Evolutionary conservation across 2,888 invertebrate genomes (phyloP).

Genomic region (Brassicogethes aeneus): DNA sequence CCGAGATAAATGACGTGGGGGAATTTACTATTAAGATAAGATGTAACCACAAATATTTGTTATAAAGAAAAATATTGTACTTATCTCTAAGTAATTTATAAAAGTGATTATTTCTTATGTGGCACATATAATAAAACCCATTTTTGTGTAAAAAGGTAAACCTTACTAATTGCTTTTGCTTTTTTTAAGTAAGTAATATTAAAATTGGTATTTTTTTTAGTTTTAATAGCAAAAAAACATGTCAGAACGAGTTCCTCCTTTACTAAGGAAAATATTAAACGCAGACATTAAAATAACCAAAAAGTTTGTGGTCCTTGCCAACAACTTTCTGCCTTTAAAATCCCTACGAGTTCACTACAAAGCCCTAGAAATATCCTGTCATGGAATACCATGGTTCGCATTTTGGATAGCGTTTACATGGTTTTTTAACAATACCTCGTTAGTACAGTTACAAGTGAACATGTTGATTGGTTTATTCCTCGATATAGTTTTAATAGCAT

Average conservation of each 20-base stretch:
- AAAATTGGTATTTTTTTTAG: not conserved
- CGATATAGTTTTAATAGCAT: conserved; percentile 69
- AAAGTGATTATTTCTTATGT: not conserved
- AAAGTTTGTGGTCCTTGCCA: conserved; percentile 43
- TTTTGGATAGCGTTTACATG: conserved; percentile 70
- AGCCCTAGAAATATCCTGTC: conserved; percentile 66
- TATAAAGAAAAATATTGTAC: not conserved
- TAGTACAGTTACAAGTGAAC: conserved; percentile 79
- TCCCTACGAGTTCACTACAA: conserved; percentile 48
- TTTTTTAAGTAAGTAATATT: not conserved
- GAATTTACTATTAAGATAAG: too few species aligned
- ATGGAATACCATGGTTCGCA: conserved; percentile 80
- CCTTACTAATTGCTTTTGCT: too few species aligned
- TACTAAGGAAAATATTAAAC: conserved; percentile 43
- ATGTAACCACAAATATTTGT: too few species aligned
- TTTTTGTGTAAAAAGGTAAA: too few species aligned
- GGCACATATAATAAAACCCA: too few species aligned
- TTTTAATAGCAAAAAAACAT: too few species aligned
- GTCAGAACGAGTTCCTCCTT: conserved; percentile 36
- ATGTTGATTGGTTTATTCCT: conserved; percentile 70
- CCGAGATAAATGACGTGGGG: too few species aligned
- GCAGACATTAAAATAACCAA: conserved; percentile 47
- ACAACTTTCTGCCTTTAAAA: conserved; percentile 43
- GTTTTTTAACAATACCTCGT: conserved; percentile 56
- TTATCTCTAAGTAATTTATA: not conserved